Base-by-base conservation (phyloP, 2,113 vertebrate genomes). In the Ictidomys tridecemlineatus region DNA sequence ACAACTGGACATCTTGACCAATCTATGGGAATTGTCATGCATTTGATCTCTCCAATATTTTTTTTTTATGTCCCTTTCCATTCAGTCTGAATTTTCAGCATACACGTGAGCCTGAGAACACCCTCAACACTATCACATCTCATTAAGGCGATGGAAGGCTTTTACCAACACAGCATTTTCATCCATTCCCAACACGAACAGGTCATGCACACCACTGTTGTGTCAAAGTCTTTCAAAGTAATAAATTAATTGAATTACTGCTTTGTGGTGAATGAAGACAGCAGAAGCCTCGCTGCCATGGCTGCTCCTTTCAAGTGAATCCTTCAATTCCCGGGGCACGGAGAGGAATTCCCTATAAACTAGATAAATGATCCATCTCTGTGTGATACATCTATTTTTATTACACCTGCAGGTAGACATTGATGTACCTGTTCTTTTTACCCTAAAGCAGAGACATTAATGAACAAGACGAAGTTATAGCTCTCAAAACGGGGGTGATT, bases 161-260 rank as follows among this genome's bases (percentile, higher is more conserved):
- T 94, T 89, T 61, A 88, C 97, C 91, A 96, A 61, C 9, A 72
- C 88, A 94, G 82, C 82, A 70, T 96, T 96, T 96, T 93, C 82
- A 78, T 93, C 85, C 61, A 78, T 92, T 96, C 78, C 63, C 85
- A 94, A 90, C 85, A 67, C 24, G 83, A 85, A 56, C 11, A 89
- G 93, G 83, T 93, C 91, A 94, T 74, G 91, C 65, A 92, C 42
- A 83, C 78, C 85, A 70, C 85, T n/a, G 39, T 84, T 92, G 94
- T 72, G 28, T 82, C 94, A 89, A 97, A 96, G 91, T 89, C 91
- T 97, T 91, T 83, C 93, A 85, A 85, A 83, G 94, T 70, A 90
- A 96, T 97, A 95, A 96, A 97, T 98, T 95, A 97, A 97, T 97
- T 95, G 93, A 98, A 94, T 97, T 95, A 96, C 42, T 89, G 93